Percentiles rank a stretch among this genome's conserved stretches.
phyloP scores from a whole-genome alignment of 37 sponge, comb jelly and placozoan species.

The Petrosia ficiformis region DNA sequence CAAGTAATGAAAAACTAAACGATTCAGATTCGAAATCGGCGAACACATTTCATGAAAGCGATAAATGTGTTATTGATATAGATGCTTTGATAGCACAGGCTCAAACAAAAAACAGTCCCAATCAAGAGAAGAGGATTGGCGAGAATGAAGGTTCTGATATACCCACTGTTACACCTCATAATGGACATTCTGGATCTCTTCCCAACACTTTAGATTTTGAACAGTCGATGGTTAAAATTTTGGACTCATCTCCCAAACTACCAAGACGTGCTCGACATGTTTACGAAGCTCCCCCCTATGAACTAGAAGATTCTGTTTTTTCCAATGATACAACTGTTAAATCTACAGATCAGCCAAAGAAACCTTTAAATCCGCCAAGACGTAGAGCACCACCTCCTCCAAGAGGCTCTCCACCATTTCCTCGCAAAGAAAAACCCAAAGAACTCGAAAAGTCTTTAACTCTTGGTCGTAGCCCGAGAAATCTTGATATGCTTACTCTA shows the following conservation, averaged over 20 bases:
- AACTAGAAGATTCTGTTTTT: background rate
- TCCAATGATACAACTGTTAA: no score
- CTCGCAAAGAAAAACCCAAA: background rate
- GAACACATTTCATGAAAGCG: no score
- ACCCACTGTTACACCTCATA: background rate
- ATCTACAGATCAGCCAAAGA: background rate
- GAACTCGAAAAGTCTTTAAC: background rate
- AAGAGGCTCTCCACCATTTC: background rate
- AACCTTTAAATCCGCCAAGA: background rate
- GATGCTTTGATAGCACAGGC: background rate
- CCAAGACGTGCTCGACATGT: background rate
- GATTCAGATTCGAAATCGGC: background rate
- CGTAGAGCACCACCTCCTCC: background rate
- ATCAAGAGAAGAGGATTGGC: background rate
- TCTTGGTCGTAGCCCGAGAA: background rate
- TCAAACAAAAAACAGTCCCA: background rate
- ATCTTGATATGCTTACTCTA: background rate
- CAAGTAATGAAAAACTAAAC: background rate
- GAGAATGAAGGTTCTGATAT: background rate
- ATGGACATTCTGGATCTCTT: background rate
- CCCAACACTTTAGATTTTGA: no score
- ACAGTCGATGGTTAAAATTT: no score
- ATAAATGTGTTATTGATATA: no score
- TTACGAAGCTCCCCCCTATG: background rate
- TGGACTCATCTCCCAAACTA: background rate